Conservation (phyloP, 2,797 vertebrate genomes). For the Crenuchus spilurus region DNA sequence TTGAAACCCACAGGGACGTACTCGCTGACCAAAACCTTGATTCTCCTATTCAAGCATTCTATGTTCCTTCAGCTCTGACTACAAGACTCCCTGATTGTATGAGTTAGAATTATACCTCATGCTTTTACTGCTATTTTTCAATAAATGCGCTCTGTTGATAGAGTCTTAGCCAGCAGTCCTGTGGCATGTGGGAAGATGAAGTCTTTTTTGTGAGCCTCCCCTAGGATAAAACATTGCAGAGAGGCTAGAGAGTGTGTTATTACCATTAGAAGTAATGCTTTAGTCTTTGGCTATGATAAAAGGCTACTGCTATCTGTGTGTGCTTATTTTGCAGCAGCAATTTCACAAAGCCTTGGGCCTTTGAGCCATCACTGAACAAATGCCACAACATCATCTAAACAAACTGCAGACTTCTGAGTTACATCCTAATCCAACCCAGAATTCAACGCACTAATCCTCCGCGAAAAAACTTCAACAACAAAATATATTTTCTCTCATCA, state of each 20-base stretch:
- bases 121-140: conserved; percentile 45
- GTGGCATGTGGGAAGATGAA: conserved; percentile 21
- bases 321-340: conserved; percentile 39
- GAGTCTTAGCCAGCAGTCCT: conserved; percentile 31
- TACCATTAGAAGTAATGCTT: conserved; percentile 47
- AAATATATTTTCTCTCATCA: conserved; percentile 52
- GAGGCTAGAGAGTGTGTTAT: conserved; percentile 29
- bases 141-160: conserved; percentile 43
- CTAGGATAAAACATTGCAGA: conserved; percentile 36
- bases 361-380: conserved; percentile 42
- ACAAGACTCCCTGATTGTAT: conserved; percentile 65
- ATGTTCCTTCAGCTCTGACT: conserved; percentile 39
- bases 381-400: conserved; percentile 33
- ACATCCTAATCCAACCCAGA: conserved; percentile 36
- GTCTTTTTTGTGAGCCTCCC: conserved; percentile 23
- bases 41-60: conserved; percentile 54
- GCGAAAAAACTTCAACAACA: conserved; percentile 50
- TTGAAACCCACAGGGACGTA: conserved; percentile 25
- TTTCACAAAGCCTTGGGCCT: conserved; percentile 46
- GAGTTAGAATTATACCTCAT: conserved; percentile 46
- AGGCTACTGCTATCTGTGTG: conserved; percentile 34
- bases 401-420: conserved; percentile 44
- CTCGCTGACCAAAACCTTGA: conserved; percentile 40
- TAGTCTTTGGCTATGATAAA: conserved; percentile 47
- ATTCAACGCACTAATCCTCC: conserved; percentile 49